phyloP scores from a whole-genome alignment of 2,113 vertebrate species.

The Aviceda subcristata region DNA sequence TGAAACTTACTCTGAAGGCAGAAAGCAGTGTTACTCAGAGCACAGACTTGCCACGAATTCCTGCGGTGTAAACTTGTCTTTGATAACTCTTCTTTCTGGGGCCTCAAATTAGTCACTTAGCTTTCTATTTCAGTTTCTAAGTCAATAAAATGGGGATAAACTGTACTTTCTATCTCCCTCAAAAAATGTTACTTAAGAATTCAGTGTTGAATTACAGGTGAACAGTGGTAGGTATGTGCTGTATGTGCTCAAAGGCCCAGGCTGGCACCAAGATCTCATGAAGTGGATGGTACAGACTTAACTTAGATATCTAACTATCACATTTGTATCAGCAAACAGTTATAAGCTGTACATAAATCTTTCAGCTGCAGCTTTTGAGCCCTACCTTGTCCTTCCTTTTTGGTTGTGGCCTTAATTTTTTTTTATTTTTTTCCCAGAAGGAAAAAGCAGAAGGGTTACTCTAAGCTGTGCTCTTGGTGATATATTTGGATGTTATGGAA shows the following conservation, averaged over 20 bases:
- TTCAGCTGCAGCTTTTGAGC: not conserved
- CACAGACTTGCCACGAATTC: not conserved
- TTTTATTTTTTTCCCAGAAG: not conserved
- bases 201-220: not conserved
- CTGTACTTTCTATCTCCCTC: not conserved
- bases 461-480: not conserved
- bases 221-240: not conserved
- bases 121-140: not conserved
- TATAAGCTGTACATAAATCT: not conserved
- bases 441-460: not conserved
- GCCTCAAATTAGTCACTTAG: not conserved
- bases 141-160: not conserved
- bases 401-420: not conserved
- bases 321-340: not conserved
- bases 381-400: not conserved
- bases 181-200: not conserved
- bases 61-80: not conserved
- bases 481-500: slow-evolving; percentile 6
- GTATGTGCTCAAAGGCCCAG: not conserved
- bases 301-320: not conserved
- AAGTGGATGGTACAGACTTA: not conserved
- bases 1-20: not conserved
- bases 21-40: not conserved
- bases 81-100: not conserved
- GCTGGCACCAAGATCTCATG: not conserved